phyloP scores from a whole-genome alignment of 2,888 invertebrate species.

The Spodoptera exigua region DNA sequence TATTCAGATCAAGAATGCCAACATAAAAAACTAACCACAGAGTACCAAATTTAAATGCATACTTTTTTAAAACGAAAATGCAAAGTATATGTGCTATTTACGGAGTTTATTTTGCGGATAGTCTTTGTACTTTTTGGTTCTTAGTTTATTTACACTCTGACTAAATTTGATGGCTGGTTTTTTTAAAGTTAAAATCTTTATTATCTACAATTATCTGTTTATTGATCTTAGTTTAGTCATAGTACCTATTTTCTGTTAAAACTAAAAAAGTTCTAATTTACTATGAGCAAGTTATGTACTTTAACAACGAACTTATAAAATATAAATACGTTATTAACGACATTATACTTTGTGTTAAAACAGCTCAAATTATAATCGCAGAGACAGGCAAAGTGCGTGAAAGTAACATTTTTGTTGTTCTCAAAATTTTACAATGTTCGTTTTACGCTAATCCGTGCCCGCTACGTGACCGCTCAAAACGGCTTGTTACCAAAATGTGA shows the following conservation, averaged over 20 bases:
- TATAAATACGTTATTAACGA: too few relatives aligned
- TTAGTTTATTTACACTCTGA: slow-evolving; percentile 45
- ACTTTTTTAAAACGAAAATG: slow-evolving; percentile 31
- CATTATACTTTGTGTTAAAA: too few relatives aligned
- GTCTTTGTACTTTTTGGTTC: slow-evolving; percentile 38
- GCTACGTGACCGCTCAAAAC: slow-evolving; percentile 44
- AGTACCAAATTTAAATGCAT: slow-evolving; percentile 18
- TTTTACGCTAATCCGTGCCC: slow-evolving; percentile 42
- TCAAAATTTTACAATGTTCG: slow-evolving; percentile 45
- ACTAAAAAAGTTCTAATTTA: too few relatives aligned
- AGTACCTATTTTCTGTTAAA: too few relatives aligned
- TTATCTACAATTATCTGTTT: too few relatives aligned
- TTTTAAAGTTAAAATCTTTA: too few relatives aligned
- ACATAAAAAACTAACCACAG: slow-evolving; percentile 15
- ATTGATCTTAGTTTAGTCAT: too few relatives aligned
- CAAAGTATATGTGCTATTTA: slow-evolving; percentile 32
- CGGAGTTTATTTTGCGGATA: slow-evolving; percentile 42
- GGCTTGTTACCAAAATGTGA: slow-evolving; percentile 40
- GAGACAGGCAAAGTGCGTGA: slow-evolving; percentile 34
- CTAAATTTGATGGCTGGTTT: slow-evolving; percentile 11
- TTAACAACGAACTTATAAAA: too few relatives aligned
- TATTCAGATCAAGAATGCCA: slow-evolving; percentile 27
- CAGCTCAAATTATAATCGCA: slow-evolving; percentile 24
- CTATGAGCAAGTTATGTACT: too few relatives aligned
- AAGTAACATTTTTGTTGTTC: slow-evolving; percentile 45